These are phyloP conservation scores for Campopleginae sp. DNA, from an alignment of 2,888 invertebrate genomes.

Conservation along the genomic window DNA sequence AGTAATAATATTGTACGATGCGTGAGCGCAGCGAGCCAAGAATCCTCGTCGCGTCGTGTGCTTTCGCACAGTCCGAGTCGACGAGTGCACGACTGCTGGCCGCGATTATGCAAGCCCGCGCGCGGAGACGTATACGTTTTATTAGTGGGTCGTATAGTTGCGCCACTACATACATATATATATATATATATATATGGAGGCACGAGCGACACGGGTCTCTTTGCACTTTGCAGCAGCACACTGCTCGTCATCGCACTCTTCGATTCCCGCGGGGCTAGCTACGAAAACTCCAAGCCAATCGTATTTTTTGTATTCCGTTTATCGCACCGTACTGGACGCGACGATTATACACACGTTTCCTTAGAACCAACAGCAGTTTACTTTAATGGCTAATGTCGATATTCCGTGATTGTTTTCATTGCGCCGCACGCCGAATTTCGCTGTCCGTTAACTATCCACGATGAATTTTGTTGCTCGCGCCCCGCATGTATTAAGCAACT, in stretches of 20 bases:
- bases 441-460: neutral
- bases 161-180: too few species aligned
- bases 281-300: conserved; percentile 24
- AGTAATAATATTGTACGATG: conserved; percentile 1
- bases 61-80: conserved; percentile 52
- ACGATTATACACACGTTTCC: conserved; percentile 1
- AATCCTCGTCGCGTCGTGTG: conserved; percentile 50
- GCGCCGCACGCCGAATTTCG: neutral
- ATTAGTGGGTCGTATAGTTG: conserved; percentile 83
- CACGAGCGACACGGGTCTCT: conserved; percentile 52
- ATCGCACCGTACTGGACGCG: conserved; percentile 27
- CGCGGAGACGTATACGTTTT: conserved; percentile 75
- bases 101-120: conserved; percentile 79
- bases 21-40: conserved; percentile 32
- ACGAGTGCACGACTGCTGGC: conserved; percentile 68
- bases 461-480: neutral
- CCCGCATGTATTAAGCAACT: too few species aligned
- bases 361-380: conserved; percentile 1
- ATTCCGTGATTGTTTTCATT: neutral
- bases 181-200: too few species aligned
- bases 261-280: conserved; percentile 35
- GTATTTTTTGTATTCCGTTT: conserved; percentile 36
- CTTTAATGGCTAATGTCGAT: conserved; percentile 11
- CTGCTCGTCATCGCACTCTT: conserved; percentile 44
- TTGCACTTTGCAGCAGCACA: conserved; percentile 53